These are phyloP conservation scores for Drosophila demipolita DNA, from an alignment of 2,888 invertebrate species.

Conservation along the genomic window DNA sequence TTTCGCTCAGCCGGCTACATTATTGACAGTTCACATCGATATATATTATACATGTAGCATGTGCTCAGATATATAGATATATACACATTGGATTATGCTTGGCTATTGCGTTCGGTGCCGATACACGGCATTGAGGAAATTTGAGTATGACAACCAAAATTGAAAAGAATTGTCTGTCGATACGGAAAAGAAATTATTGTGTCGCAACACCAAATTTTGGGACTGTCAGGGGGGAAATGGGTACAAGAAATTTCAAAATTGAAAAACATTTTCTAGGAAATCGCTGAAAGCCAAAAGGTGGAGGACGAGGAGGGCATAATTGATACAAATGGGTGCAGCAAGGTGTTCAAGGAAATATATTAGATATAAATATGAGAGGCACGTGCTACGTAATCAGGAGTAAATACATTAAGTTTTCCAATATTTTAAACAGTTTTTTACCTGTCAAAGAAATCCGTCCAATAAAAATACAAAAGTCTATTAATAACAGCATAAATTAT, in stretches of 20 bases:
- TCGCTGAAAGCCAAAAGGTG: constrained; percentile 5
- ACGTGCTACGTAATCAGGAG: constrained; percentile 2
- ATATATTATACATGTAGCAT: constrained; percentile 20
- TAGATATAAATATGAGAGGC: neutral
- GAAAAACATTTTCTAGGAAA: constrained; percentile 36
- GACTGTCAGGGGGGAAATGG: constrained; percentile 39
- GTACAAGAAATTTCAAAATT: constrained; percentile 32
- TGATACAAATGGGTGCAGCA: neutral
- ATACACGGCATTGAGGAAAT: constrained; percentile 33
- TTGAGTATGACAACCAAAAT: constrained; percentile 38
- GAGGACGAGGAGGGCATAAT: constrained; percentile 2
- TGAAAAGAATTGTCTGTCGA: constrained; percentile 51
- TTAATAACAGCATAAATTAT: constrained; percentile 4
- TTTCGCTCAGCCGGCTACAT: constrained; percentile 49
- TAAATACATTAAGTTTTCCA: constrained; percentile 22
- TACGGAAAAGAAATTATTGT: constrained; percentile 19
- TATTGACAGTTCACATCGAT: constrained; percentile 75
- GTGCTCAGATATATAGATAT: constrained; percentile 18
- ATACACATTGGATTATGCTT: constrained; percentile 8
- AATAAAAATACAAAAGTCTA: neutral
- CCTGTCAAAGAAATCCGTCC: constrained; percentile 25
- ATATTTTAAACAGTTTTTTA: constrained; percentile 28
- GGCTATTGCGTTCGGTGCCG: constrained; percentile 25
- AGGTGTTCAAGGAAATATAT: neutral
- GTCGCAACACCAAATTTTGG: constrained; percentile 57